Evolutionary conservation across 2,888 invertebrate genomes (phyloP), one percentile per base, ranked within the genome.

Genomic region (Stenotaenia linearis): DNA sequence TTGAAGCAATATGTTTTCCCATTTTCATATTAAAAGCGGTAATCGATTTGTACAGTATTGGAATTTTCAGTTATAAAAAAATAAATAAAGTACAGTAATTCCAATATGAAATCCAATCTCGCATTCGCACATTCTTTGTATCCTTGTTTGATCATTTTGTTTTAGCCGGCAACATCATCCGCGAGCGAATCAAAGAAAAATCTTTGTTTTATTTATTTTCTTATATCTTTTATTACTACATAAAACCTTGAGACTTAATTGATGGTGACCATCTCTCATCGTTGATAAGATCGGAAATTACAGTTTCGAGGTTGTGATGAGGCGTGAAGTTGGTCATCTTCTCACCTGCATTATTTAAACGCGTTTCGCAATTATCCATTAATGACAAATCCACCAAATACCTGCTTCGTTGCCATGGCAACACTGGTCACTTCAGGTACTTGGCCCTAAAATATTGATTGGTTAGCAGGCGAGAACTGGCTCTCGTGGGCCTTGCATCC

Each of bases 271-370:
- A 50, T 50, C 50, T 50, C 7, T 50, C 50, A 18, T 18, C n/a
- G 21, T 18, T 50, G 50, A 21, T 50, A 50, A 4, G 18, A 18
- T 50, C 18, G 10, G n/a, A 45, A 15, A 45, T 32, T 45, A 45
- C 45, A 45, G 45, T 45, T n/a, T 45, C 45, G 45, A 45, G 45
- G 45, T 45, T 50, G 50, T 32, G 76, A 76, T 76, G 76, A 76
- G 37, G 76, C 76, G 76, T 76, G 35, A 76, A 76, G 37, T 32
- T 76, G 35, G 32, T 6, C 76, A 37, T 76, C 76, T 50, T 50
- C 50, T 50, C 21, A 50, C 50, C 50, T 50, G 50, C 50, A 50
- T 50, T 50, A 50, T 50, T 50, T 50, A 50, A 50, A 50, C n/a
- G 50, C 50, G 18, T 50, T 18, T 50, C 50, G 50, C 50, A 50